Evolutionary conservation across 1,140 invertebrate genomes (phyloP).

Genomic region (Zophobas atratus): DNA sequence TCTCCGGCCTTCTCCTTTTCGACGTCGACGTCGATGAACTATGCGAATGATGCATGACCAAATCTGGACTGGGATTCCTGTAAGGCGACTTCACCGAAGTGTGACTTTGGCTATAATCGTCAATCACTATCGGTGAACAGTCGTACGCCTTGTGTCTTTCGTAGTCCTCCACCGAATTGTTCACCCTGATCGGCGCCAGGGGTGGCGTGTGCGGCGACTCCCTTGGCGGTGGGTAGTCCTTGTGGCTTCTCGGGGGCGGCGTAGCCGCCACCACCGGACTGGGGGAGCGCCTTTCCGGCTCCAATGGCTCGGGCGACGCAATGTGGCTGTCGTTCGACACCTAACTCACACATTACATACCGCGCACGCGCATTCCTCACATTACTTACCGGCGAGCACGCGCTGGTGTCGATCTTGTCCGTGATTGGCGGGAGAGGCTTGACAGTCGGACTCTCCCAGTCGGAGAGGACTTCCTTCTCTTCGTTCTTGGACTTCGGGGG

Average conservation of each 20-base stretch:
- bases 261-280: conserved; percentile 69
- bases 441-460: conserved; percentile 62
- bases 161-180: conserved; percentile 28
- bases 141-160: conserved; percentile 41
- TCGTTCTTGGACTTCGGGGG: conserved; percentile 53
- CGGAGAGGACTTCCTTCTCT: conserved; percentile 69
- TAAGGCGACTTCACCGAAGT: conserved; percentile 36
- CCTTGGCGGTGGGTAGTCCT: conserved; percentile 51
- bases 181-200: conserved; percentile 18
- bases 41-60: conserved; percentile 53
- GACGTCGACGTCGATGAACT: conserved; percentile 60
- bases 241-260: conserved; percentile 67
- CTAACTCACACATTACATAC: too few relatives aligned
- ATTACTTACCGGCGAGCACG: conserved; percentile 60
- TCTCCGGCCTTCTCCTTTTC: conserved; percentile 65
- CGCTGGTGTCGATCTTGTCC: conserved; percentile 57
- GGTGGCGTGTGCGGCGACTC: conserved; percentile 66
- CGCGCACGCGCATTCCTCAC: too few relatives aligned
- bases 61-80: conserved; percentile 61
- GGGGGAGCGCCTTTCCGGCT: conserved; percentile 63
- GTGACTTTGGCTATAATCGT: conserved; percentile 53
- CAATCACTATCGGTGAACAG: conserved; percentile 59
- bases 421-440: conserved; percentile 4
- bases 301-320: conserved; percentile 63
- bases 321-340: conserved; percentile 65